Conservation (phyloP, 2,797 vertebrate genomes). For the Oreortyx pictus region DNA sequence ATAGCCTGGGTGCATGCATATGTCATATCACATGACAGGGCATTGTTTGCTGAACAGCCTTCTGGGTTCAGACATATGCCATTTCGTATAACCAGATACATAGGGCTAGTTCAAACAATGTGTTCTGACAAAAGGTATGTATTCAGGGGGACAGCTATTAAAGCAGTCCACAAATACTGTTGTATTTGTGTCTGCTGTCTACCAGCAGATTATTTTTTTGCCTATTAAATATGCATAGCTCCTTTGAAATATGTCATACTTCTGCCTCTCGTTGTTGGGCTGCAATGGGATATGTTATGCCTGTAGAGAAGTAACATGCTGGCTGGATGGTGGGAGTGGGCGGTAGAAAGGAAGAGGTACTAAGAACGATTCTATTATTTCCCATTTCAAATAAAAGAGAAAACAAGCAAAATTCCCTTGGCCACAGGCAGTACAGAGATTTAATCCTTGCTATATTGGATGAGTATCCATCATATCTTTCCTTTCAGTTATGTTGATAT, state of each 20-base stretch:
- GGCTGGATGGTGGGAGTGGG: background rate
- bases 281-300: background rate
- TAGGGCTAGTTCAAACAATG: conserved; percentile 17
- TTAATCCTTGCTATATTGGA: background rate
- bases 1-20: conserved; percentile 56
- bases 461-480: background rate
- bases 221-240: background rate
- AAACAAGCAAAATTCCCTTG: background rate
- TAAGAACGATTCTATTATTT: background rate
- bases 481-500: background rate
- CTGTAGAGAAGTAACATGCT: background rate
- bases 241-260: background rate
- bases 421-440: background rate
- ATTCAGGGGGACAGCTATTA: conserved; percentile 27
- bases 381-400: background rate
- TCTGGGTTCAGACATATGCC: conserved; percentile 51
- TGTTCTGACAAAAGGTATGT: conserved; percentile 44
- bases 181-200: background rate
- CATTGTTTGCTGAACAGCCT: conserved; percentile 44
- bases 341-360: background rate
- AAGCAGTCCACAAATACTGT: conserved; percentile 7
- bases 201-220: background rate
- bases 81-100: conserved; percentile 28
- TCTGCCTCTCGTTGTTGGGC: background rate
- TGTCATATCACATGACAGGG: conserved; percentile 49